phyloP scores from a whole-genome alignment of 2,888 invertebrate species.

The Ectropis crepuscularia region DNA sequence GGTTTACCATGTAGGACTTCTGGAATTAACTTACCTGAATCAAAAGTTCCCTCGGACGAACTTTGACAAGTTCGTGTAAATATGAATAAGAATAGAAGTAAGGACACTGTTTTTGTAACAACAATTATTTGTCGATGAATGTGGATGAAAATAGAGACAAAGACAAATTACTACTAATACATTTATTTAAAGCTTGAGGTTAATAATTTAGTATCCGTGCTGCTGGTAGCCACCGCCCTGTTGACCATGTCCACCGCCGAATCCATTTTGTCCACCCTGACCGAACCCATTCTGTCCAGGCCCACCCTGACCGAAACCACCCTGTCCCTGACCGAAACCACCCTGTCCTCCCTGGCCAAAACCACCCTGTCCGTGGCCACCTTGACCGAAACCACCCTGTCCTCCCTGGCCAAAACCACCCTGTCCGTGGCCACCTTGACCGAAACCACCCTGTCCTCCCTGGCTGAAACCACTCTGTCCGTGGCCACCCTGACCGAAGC shows the following conservation, averaged over 20 bases:
- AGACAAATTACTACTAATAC: background rate
- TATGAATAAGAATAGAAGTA: no score
- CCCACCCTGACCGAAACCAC: background rate
- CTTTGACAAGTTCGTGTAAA: no score
- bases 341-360: slow-evolving; percentile 22
- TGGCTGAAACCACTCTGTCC: slow-evolving; percentile 21
- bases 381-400: slow-evolving; percentile 27
- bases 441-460: slow-evolving; percentile 24
- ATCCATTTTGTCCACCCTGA: slow-evolving; percentile 31
- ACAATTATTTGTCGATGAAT: background rate
- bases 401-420: slow-evolving; percentile 26
- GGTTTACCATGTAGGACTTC: no score
- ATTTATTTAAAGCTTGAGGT: slow-evolving; percentile 9
- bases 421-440: slow-evolving; percentile 17
- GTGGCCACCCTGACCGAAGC: slow-evolving; percentile 24
- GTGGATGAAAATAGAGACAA: background rate
- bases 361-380: slow-evolving; percentile 12
- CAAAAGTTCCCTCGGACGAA: no score
- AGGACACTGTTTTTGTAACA: no score
- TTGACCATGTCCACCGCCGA: slow-evolving; percentile 25
- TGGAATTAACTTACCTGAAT: no score
- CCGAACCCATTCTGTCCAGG: background rate
- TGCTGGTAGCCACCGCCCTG: slow-evolving; percentile 10
- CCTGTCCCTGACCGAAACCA: background rate
- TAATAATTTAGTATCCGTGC: slow-evolving; percentile 14